phyloP scores from a whole-genome alignment of 1,140 invertebrate genomes.

The Drosophila kohkoa region DNA sequence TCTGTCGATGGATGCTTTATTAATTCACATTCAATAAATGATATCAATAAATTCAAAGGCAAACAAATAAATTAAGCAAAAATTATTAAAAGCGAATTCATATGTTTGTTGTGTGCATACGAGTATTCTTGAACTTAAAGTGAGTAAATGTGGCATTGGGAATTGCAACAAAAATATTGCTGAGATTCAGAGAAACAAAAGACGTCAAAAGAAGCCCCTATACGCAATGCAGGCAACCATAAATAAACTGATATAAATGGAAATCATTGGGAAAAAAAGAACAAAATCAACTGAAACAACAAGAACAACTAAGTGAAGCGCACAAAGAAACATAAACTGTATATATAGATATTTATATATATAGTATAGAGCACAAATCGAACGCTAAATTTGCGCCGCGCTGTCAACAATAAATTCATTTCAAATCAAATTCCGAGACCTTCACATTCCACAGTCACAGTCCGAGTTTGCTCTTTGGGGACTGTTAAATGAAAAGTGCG shows the following conservation, averaged over 20 bases:
- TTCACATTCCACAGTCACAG: not conserved
- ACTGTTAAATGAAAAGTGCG: conserved; percentile 28
- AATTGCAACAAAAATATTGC: conserved; percentile 41
- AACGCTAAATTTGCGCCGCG: conserved; percentile 15
- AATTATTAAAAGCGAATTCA: conserved; percentile 3
- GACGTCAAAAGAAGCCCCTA: conserved; percentile 32
- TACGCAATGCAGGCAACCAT: conserved; percentile 44
- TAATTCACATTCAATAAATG: conserved; percentile 26
- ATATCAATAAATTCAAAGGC: conserved; percentile 3
- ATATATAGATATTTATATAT: no score
- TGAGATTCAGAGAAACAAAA: conserved; percentile 23
- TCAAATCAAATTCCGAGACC: conserved; percentile 47
- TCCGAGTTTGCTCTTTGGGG: not conserved
- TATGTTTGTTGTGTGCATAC: not conserved
- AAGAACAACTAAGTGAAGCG: conserved; percentile 14
- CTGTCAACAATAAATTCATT: conserved; percentile 64
- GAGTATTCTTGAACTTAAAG: conserved; percentile 10
- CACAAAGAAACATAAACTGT: not conserved
- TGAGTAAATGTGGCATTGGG: not conserved
- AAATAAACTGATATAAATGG: conserved; percentile 71
- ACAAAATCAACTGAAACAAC: conserved; percentile 9
- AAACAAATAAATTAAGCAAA: conserved; percentile 2
- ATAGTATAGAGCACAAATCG: not conserved
- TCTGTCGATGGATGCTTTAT: not conserved
- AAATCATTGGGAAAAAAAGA: conserved; percentile 28